A percentile compares a stretch with the other conserved stretches of the same genome.
Conservation (phyloP, 2,888 invertebrate genomes). For the Campopleginae sp. region DNA sequence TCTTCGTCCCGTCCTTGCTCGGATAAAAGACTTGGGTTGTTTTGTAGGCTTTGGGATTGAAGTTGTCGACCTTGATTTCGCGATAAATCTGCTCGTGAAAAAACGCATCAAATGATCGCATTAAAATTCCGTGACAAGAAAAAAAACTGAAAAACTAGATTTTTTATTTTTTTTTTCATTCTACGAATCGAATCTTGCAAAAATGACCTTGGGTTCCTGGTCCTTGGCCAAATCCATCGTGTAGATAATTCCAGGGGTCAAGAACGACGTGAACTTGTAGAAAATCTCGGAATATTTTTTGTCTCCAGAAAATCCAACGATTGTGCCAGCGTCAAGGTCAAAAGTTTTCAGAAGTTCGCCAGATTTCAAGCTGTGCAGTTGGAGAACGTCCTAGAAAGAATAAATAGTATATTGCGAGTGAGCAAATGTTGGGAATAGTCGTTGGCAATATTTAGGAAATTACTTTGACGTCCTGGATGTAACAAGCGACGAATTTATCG, state of each 20-base stretch:
- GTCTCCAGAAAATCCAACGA: conserved; percentile 93
- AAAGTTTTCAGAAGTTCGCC: conserved; percentile 91
- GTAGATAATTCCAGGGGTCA: conserved; percentile 95
- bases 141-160: neutral
- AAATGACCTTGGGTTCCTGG: conserved; percentile 82
- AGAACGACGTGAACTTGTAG: conserved; percentile 96
- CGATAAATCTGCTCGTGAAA: conserved; percentile 88
- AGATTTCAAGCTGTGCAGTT: conserved; percentile 90
- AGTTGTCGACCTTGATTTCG: conserved; percentile 93
- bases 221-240: conserved; percentile 91
- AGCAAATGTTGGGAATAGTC: neutral
- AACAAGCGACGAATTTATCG: conserved; percentile 94
- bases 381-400: conserved; percentile 90
- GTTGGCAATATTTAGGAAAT: conserved; percentile 45
- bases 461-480: conserved; percentile 97
- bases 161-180: neutral
- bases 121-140: neutral
- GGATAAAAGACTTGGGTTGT: conserved; percentile 96
- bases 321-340: conserved; percentile 93
- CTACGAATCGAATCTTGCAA: neutral
- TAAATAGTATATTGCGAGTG: neutral
- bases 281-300: conserved; percentile 95
- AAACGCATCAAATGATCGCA: conserved; percentile 5
- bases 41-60: conserved; percentile 91
- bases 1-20: conserved; percentile 96